Conservation (phyloP, 2,797 vertebrate genomes). For the Siniperca scherzeri region DNA sequence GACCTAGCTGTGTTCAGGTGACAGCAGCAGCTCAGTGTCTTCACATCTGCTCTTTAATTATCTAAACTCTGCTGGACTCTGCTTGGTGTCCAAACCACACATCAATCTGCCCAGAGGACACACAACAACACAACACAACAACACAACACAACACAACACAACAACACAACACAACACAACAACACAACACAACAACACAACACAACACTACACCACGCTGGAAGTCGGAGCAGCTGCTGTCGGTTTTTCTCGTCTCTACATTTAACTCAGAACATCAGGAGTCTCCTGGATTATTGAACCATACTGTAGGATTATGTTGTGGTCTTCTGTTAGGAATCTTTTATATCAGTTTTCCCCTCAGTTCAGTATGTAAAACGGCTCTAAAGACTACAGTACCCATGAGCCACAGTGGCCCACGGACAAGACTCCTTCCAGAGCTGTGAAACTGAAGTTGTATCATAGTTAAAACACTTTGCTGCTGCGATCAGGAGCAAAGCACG, state of each 20-base stretch:
- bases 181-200: neutral
- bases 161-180: neutral
- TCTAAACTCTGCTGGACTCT: slow-evolving; percentile 45
- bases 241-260: neutral
- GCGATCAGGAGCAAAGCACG: too few species aligned
- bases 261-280: neutral
- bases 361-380: too few species aligned
- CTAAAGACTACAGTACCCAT: slow-evolving; percentile 18
- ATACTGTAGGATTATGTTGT: neutral
- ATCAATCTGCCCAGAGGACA: slow-evolving; percentile 6
- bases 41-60: slow-evolving; percentile 65
- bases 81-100: slow-evolving; percentile 17
- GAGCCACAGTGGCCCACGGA: neutral
- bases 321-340: neutral
- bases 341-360: neutral
- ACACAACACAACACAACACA: too few species aligned
- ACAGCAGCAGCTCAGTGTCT: slow-evolving; percentile 35
- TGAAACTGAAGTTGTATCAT: too few species aligned
- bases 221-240: neutral
- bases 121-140: neutral
- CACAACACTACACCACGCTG: neutral
- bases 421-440: neutral
- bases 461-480: too few species aligned
- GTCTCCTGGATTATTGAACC: neutral
- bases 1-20: slow-evolving; percentile 38